Evolutionary conservation across 2,797 vertebrate species (phyloP), one percentile per base, ranked within the genome.

Genomic region (Ctenosaura bakeri): DNA sequence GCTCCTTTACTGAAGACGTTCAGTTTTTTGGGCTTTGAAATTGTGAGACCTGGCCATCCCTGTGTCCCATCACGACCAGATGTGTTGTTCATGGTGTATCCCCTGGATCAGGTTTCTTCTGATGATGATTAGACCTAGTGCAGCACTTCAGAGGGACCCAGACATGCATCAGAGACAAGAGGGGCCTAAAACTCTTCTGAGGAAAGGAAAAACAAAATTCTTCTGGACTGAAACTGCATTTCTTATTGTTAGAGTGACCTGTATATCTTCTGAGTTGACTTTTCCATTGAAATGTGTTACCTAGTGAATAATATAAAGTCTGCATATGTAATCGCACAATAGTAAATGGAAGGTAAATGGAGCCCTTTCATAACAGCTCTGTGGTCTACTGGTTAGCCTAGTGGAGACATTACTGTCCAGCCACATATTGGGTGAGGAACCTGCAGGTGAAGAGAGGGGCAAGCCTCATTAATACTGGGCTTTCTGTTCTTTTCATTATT

Each of bases 11-110:
- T 98, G 97, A 98, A 97, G 98, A 99, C 98, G 3, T 99, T 99
- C 97, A 98, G 98, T 97, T 99, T 98, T 95, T 95, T 99, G 97
- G 98, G 98, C 95, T 99, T 99, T 93, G 98, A 99, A 97, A 98
- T 98, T 90, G 98, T 99, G 95, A 98, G 98, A 95, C 98, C 98
- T 29, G 98, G 98, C 35, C 98, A 98, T 95, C 98, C 98, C 29
- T 97, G 97, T 92, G 98, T 99, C 87, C 98, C 98, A 0, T 96
- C 97, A 1, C 98, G 98, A 93, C 98, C 98, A 0, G 98, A 99
- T 5, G 98, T 99, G 96, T 97, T 98, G 97, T 99, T 99, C 96
- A 99, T 99, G 98, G 98, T 98, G 94, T 99, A 99, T 95, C 96
- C 98, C 89, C 96, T 99, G 97, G 98, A 99, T 86, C 97, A 97